These are phyloP conservation scores for Pentamera pediparva DNA, from an alignment of 53 echinoderm and acorn worm genomes.

Conservation along the genomic window DNA sequence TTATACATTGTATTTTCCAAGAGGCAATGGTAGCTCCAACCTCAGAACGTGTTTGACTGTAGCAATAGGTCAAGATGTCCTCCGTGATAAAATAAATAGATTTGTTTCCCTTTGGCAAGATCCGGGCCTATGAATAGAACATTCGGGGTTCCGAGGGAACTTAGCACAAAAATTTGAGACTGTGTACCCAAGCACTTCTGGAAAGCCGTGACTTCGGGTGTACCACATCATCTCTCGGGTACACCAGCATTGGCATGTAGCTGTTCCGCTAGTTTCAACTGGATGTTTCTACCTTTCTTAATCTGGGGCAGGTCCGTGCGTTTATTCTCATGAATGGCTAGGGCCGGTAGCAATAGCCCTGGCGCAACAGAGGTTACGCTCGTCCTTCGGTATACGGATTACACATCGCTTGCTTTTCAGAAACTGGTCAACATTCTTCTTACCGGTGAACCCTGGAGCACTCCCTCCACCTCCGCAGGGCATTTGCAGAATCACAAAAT, in stretches of 20 bases:
- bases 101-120: constrained; percentile 25
- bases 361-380: not conserved
- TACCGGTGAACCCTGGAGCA: too few relatives aligned
- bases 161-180: not conserved
- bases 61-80: constrained; percentile 31
- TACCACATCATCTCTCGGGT: constrained; percentile 20
- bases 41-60: constrained; percentile 31
- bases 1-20: constrained; percentile 39
- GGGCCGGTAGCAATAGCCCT: not conserved
- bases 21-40: constrained; percentile 47
- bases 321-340: not conserved
- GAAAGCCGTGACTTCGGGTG: constrained; percentile 33
- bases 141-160: not conserved
- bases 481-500: constrained; percentile 12
- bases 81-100: constrained; percentile 43
- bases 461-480: constrained; percentile 19
- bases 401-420: not conserved
- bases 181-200: not conserved
- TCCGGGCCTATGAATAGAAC: constrained; percentile 26
- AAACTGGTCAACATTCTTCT: not conserved
- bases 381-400: not conserved
- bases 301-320: not conserved
- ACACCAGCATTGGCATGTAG: constrained; percentile 10
- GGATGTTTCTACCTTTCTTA: not conserved
- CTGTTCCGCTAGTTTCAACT: not conserved